Evolutionary conservation across 2,113 vertebrate genomes (phyloP), one percentile per base, ranked within the genome.

Genomic region (Chloebia gouldiae): DNA sequence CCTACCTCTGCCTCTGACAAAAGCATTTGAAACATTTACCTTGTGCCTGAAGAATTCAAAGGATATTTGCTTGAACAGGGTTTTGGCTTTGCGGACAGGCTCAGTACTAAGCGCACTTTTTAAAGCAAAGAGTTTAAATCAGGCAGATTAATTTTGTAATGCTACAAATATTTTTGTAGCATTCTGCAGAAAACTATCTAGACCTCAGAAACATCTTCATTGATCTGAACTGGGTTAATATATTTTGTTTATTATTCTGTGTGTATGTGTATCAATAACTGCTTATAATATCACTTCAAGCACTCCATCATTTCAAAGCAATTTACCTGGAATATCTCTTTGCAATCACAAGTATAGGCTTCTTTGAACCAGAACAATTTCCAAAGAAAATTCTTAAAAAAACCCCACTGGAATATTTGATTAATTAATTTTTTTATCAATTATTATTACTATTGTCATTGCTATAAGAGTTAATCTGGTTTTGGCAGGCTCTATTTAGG

Each of bases 1-100:
- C 40, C 19, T 22, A 35, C 49, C 47, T 75, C 28, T 2, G 7
- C 24, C 50, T 57, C 61, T 23, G 56, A 56, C 73, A 72, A 44
- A 95, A 81, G 18, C 50, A 4, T 56, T n/a, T 28, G 35, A 66
- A 70, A 40, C 20, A 0, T 71, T 80, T 56, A 70, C 64, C 44
- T 94, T 19, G 69, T 0, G 1, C 47, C 39, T 45, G 27, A 31
- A n/a, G 63, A 81, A 82, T 19, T 37, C 49, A 44, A 81, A 72
- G 28, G 21, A 15, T 28, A 0, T 60, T 85, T 2, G 4, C 16
- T 45, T 15, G 12, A 6, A 1, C 10, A 3, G 11, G 60, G 19
- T 60, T 23, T 60, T 49, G 68, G 31, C 21, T 75, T 64, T 42
- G 44, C 7, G 42, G 47, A n/a, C 9, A 5, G 35, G 40, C 42